Evolutionary conservation across 2,888 invertebrate species (phyloP).

Genomic region (Euzophera pinguis): DNA sequence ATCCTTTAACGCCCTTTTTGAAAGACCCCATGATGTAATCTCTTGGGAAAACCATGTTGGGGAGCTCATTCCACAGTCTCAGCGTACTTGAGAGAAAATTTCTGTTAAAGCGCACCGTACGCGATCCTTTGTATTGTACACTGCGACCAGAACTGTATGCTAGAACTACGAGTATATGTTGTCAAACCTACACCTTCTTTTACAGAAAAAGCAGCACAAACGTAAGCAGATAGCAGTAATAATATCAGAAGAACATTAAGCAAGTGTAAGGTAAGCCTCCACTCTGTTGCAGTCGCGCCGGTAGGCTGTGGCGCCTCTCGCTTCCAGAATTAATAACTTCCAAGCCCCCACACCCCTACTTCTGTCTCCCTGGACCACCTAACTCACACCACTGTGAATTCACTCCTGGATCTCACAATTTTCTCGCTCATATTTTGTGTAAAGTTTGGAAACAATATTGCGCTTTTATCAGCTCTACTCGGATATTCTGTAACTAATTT

Average conservation of each 20-base stretch:
- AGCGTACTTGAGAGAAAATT: too few relatives aligned
- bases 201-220: neutral
- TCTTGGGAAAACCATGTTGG: too few relatives aligned
- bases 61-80: too few relatives aligned
- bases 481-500: too few relatives aligned
- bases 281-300: constrained; percentile 67
- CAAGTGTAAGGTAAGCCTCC: constrained; percentile 70
- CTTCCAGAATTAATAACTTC: constrained; percentile 79
- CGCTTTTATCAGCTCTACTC: too few relatives aligned
- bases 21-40: too few relatives aligned
- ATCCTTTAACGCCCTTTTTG: too few relatives aligned
- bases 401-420: constrained; percentile 25
- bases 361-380: constrained; percentile 33
- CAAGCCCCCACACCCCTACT: constrained; percentile 46
- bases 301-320: constrained; percentile 73
- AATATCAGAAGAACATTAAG: constrained; percentile 69
- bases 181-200: too few relatives aligned
- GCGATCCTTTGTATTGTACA: too few relatives aligned
- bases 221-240: constrained; percentile 41
- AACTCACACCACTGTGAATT: constrained; percentile 31
- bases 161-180: too few relatives aligned
- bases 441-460: neutral
- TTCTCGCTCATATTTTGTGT: neutral
- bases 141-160: too few relatives aligned
- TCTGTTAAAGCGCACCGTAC: too few relatives aligned